A percentile compares a stretch with the other conserved stretches of the same genome.
phyloP scores from a whole-genome alignment of 92 coral and sea anemone genomes.

The Muricea muricata region DNA sequence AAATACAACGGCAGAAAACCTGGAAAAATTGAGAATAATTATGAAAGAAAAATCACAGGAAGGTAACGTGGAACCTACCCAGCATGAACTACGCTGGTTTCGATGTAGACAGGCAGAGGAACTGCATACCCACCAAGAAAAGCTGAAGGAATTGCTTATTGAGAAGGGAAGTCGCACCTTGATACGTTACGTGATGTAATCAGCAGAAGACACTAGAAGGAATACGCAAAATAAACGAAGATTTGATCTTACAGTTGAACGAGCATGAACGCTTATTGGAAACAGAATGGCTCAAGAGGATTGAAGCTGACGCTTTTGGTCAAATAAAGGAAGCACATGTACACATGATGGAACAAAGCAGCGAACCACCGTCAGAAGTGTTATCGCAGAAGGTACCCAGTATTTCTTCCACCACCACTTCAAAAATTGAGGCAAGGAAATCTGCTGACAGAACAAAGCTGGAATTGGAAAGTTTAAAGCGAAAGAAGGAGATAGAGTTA shows the following conservation, averaged over 20 bases:
- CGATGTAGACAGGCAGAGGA: not conserved
- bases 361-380: conserved; percentile 6
- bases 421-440: conserved; percentile 4
- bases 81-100: not conserved
- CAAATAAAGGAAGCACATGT: conserved; percentile 8
- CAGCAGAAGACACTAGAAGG: not conserved
- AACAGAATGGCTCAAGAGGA: not conserved
- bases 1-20: not conserved
- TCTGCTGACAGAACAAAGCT: conserved; percentile 11
- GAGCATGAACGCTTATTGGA: not conserved
- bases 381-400: not conserved
- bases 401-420: not conserved
- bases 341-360: not conserved
- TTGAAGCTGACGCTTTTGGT: not conserved
- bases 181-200: conserved; percentile 1
- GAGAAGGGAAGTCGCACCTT: conserved; percentile 16
- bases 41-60: not conserved
- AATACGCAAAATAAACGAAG: not conserved
- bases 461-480: not conserved
- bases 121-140: not conserved
- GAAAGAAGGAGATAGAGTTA: conserved; percentile 14
- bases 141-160: not conserved
- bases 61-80: not conserved
- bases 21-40: not conserved
- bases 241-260: not conserved